Evolutionary conservation across 2,797 vertebrate genomes (phyloP).

Genomic region (Vultur gryphus): DNA sequence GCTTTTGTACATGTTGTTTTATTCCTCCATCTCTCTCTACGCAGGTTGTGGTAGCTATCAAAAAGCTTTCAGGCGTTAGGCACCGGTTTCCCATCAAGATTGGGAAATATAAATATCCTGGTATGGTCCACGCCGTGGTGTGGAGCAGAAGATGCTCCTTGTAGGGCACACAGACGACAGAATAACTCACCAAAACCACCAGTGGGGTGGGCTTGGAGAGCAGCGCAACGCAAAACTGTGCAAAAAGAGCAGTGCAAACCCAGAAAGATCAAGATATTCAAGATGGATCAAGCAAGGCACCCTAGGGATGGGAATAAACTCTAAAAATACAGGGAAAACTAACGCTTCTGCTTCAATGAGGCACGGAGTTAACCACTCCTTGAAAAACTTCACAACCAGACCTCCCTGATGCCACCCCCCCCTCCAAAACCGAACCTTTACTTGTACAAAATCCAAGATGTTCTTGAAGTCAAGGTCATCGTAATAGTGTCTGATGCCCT

Average conservation of each 20-base stretch:
- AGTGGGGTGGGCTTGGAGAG: fast-evolving
- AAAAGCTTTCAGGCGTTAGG: background rate
- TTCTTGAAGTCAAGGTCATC: conserved; percentile 95
- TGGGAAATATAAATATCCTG: background rate
- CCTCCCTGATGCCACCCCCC: fast-evolving
- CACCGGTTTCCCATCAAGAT: fast-evolving
- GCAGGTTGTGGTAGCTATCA: background rate
- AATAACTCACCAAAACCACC: background rate
- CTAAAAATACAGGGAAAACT: background rate
- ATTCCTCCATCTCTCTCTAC: background rate
- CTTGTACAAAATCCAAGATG: conserved; percentile 89
- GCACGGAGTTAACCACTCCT: fast-evolving
- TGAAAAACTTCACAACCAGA: background rate
- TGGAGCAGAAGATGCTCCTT: background rate
- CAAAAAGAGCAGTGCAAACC: background rate
- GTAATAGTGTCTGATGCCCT: conserved; percentile 91
- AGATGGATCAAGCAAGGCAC: background rate
- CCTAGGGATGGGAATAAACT: background rate
- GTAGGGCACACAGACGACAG: background rate
- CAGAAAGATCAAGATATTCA: background rate
- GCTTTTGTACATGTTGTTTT: background rate
- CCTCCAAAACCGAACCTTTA: conserved; percentile 75
- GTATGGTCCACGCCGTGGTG: fast-evolving
- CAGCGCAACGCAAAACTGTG: background rate
- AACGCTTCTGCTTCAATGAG: background rate